Conservation (phyloP, 2,888 invertebrate species). For the Pharmacophagus antenor region DNA sequence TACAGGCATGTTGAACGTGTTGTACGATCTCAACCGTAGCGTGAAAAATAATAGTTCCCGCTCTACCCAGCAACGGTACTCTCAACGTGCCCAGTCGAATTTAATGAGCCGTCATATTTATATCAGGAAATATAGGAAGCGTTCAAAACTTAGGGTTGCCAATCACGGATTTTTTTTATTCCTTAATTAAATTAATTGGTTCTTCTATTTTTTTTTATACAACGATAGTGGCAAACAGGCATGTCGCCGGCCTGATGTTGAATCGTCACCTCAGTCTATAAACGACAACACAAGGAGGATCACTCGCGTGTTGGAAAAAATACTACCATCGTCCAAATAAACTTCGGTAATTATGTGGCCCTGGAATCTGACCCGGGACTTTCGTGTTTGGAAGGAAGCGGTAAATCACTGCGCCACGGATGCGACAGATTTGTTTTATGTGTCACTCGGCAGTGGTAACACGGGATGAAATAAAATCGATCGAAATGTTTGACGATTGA, state of each 20-base stretch:
- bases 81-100: conserved; percentile 1
- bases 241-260: no score
- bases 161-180: not conserved
- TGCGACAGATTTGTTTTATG: no score
- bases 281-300: no score
- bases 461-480: not conserved
- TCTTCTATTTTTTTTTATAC: not conserved
- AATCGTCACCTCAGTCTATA: no score
- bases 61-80: conserved; percentile 7
- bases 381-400: no score
- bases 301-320: no score
- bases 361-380: no score
- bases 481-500: not conserved
- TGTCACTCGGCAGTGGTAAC: not conserved
- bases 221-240: not conserved
- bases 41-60: not conserved
- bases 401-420: no score
- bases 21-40: not conserved
- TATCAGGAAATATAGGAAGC: conserved; percentile 23
- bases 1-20: not conserved
- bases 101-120: conserved; percentile 25
- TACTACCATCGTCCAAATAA: no score
- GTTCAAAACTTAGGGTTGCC: conserved; percentile 5
- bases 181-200: not conserved
- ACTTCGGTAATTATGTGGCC: no score